These are phyloP conservation scores for Tigriopus californicus DNA, from an alignment of 2,888 invertebrate genomes.

Conservation along the genomic window DNA sequence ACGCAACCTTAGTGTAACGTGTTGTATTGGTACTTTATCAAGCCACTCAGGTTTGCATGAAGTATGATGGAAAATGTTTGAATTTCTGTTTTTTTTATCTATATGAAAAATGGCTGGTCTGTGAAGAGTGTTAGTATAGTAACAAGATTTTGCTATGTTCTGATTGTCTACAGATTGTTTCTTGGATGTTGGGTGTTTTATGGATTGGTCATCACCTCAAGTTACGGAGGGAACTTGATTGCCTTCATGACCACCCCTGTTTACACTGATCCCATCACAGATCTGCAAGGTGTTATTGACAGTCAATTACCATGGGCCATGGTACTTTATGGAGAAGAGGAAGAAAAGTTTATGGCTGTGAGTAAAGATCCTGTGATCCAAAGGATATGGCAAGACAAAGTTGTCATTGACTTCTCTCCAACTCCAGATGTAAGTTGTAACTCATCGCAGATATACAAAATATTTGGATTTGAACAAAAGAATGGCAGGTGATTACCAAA, in stretches of 20 bases:
- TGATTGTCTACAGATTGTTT: not conserved
- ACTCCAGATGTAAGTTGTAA: not conserved
- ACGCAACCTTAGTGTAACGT: too few relatives aligned
- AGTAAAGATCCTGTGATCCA: slow-evolving; percentile 2
- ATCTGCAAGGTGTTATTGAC: not conserved
- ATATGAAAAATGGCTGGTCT: too few relatives aligned
- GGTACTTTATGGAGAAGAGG: slow-evolving; percentile 15
- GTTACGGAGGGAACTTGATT: slow-evolving; percentile 8
- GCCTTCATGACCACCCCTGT: slow-evolving; percentile 8
- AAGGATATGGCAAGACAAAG: slow-evolving; percentile 7
- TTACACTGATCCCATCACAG: not conserved
- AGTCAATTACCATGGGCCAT: slow-evolving; percentile 8
- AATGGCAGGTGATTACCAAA: too few relatives aligned
- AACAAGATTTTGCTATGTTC: too few relatives aligned
- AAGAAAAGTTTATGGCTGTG: slow-evolving; percentile 11
- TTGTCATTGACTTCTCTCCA: not conserved
- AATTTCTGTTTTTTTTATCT: too few relatives aligned
- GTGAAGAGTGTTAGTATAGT: too few relatives aligned
- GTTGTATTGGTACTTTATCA: too few relatives aligned
- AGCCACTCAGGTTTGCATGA: too few relatives aligned
- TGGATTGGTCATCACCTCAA: not conserved
- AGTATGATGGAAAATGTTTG: too few relatives aligned
- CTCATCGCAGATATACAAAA: too few relatives aligned
- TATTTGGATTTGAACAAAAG: too few relatives aligned
- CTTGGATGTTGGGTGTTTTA: slow-evolving; percentile 1